A percentile compares a stretch with the other conserved stretches of the same genome.
These are phyloP conservation scores for Brenthis ino DNA, from an alignment of 2,888 invertebrate genomes.

Conservation along the genomic window DNA sequence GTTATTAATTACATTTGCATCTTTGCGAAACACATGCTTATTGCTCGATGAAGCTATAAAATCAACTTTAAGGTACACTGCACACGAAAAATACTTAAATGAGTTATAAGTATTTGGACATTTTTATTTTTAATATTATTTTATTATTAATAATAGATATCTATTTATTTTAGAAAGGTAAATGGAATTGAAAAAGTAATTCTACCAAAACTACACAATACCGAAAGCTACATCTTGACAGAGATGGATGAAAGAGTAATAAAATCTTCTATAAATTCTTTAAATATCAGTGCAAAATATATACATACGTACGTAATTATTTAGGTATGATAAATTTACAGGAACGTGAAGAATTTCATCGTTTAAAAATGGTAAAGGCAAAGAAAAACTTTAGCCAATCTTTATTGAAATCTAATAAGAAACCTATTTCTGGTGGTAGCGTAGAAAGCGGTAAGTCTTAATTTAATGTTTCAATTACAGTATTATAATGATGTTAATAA, in stretches of 20 bases:
- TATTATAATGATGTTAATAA: not conserved
- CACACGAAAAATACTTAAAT: not conserved
- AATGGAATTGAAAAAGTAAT: conserved; percentile 78
- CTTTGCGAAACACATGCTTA: conserved; percentile 69
- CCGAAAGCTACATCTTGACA: conserved; percentile 69
- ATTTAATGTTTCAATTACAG: not conserved
- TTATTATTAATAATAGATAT: not conserved
- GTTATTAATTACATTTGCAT: conserved; percentile 77
- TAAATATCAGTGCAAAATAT: not conserved
- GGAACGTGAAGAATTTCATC: conserved; percentile 78
- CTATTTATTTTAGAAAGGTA: conserved; percentile 63
- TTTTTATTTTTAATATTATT: not conserved
- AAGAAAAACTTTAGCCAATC: conserved; percentile 61
- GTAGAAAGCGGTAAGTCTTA: conserved; percentile 32
- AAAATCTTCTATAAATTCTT: not conserved
- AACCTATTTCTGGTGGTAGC: conserved; percentile 37
- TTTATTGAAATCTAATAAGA: conserved; percentile 44
- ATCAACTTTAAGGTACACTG: conserved; percentile 64
- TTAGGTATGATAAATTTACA: conserved; percentile 40
- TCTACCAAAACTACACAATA: conserved; percentile 71
- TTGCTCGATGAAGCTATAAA: conserved; percentile 65
- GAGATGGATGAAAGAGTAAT: conserved; percentile 76
- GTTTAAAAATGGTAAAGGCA: conserved; percentile 76
- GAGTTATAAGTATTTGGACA: not conserved
- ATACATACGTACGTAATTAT: conserved; percentile 1